phyloP scores from a whole-genome alignment of 2,888 invertebrate genomes.

The Syritta pipiens region DNA sequence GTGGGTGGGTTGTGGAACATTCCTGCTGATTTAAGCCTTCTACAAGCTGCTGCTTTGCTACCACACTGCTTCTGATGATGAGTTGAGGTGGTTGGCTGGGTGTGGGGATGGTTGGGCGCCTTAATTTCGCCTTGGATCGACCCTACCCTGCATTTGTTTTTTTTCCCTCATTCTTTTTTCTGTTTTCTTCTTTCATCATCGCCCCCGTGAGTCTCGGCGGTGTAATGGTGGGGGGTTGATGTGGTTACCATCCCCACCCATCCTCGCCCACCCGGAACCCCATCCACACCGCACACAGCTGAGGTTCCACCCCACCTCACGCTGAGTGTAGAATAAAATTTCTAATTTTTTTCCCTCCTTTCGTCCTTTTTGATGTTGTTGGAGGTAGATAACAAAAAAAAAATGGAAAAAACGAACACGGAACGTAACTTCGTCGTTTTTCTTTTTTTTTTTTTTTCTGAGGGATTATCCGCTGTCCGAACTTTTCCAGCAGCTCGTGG shows the following conservation, averaged over 20 bases:
- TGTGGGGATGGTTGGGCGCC: slow-evolving; percentile 35
- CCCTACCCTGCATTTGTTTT: slow-evolving; percentile 24
- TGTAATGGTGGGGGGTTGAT: slow-evolving; percentile 23
- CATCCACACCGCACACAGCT: slow-evolving; percentile 15
- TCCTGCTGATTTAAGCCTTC: slow-evolving; percentile 67
- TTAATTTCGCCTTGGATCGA: slow-evolving; percentile 64
- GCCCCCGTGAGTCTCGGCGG: slow-evolving; percentile 35
- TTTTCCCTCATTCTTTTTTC: slow-evolving; percentile 5
- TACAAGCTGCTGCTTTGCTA: slow-evolving; percentile 72
- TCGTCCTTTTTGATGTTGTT: slow-evolving; percentile 52
- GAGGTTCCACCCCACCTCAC: slow-evolving; percentile 29
- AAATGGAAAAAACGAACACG: slow-evolving; percentile 19
- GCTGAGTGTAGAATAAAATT: slow-evolving; percentile 62
- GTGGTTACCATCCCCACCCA: slow-evolving; percentile 54
- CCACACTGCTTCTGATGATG: slow-evolving; percentile 68
- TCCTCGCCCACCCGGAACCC: slow-evolving; percentile 1
- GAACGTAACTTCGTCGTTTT: slow-evolving; percentile 63
- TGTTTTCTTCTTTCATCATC: slow-evolving; percentile 46
- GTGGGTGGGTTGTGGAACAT: slow-evolving; percentile 33
- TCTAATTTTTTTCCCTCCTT: slow-evolving; percentile 46
- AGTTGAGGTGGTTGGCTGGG: slow-evolving; percentile 24
- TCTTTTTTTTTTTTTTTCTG: no score
- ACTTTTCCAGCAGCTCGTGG: slow-evolving; percentile 61
- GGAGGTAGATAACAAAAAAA: slow-evolving; percentile 58
- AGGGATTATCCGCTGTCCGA: slow-evolving; percentile 69